Base-by-base conservation (phyloP, 2,888 invertebrate species). In the Platycnemis pennipes region DNA sequence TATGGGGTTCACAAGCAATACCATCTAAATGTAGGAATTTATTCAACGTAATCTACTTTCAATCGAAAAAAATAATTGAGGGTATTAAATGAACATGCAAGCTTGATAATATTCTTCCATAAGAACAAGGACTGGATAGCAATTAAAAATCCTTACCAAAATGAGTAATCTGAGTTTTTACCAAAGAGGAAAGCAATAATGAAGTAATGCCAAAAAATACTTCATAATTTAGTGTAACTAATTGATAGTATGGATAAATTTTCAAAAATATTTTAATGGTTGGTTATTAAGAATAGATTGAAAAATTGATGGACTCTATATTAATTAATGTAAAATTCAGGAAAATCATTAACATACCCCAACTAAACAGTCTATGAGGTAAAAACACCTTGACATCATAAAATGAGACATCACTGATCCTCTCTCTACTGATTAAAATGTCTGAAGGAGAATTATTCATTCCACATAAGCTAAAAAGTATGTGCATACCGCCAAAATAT, bases 91-190 rank as follows among this genome's bases (percentile, higher is more conserved):
- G 37, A n/a, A 94, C 94, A 94, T 94, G 94, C 94, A 46, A 86
- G 94, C 77, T 94, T 53, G 88, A 94, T 46, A 94, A 88, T 19
- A 94, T 95, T 94, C 95, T 95, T 94, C 16, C 77, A 31, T n/a
- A 16, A 37, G 37, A 37, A 13, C 31, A 1, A 77, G 37, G 16
- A 77, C n/a, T 77, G 77, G 1, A 77, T 77, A 3, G 77, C 5
- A 26, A 63, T n/a, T 63, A 26, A 26, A 8, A 37, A 22, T 77
- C 37, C 77, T 16, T 77, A 77, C 77, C 11, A 77, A 77, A 77
- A 77, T 13, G 13, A 77, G 37, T 37, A n/a, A 8, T 37, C 77
- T 37, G 16, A 77, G 2, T 37, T 77, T 77, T 2, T 37, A 77
- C 37, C 16, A 77, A 37, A 11, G 11, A 16, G 2, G 31, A n/a